A percentile compares a stretch with the other conserved stretches of the same genome.
Conservation (phyloP, 2,888 invertebrate genomes). For the Alitta virens region DNA sequence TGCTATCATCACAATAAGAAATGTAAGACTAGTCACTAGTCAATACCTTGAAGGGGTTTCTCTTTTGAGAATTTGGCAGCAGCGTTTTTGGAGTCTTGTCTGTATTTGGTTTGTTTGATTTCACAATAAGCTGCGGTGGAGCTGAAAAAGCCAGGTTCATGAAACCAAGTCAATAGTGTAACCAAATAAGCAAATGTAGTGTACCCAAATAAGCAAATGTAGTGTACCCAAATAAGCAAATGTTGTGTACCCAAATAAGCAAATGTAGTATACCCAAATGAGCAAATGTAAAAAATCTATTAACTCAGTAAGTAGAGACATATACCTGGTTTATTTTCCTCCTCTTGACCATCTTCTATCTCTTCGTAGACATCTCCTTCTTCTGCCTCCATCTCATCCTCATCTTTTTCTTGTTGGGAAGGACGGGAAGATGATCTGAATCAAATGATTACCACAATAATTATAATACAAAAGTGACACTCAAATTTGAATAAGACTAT, state of each 20-base stretch:
- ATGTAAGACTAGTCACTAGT: neutral
- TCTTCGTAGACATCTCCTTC: constrained; percentile 9
- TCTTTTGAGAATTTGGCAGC: constrained; percentile 6
- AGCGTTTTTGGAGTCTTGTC: constrained; percentile 12
- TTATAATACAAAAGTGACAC: too few relatives aligned
- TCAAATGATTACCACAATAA: too few relatives aligned
- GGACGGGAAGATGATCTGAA: neutral
- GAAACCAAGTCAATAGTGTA: too few relatives aligned
- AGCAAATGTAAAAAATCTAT: too few relatives aligned
- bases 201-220: too few relatives aligned
- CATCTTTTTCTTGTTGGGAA: constrained; percentile 19
- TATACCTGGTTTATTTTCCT: constrained; percentile 21
- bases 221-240: too few relatives aligned
- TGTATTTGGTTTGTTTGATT: constrained; percentile 30
- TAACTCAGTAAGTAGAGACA: neutral
- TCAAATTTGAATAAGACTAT: too few relatives aligned
- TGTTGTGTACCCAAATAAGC: too few relatives aligned
- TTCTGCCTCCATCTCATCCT: constrained; percentile 34
- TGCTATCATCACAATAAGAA: too few relatives aligned
- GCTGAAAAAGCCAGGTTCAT: too few relatives aligned
- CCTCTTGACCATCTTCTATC: constrained; percentile 28
- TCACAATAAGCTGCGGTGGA: constrained; percentile 36
- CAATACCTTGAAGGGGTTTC: constrained; percentile 23
- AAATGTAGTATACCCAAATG: too few relatives aligned
- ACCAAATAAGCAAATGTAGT: too few relatives aligned